Evolutionary conservation across 1,140 invertebrate species (phyloP).

Genomic region (Battus philenor): DNA sequence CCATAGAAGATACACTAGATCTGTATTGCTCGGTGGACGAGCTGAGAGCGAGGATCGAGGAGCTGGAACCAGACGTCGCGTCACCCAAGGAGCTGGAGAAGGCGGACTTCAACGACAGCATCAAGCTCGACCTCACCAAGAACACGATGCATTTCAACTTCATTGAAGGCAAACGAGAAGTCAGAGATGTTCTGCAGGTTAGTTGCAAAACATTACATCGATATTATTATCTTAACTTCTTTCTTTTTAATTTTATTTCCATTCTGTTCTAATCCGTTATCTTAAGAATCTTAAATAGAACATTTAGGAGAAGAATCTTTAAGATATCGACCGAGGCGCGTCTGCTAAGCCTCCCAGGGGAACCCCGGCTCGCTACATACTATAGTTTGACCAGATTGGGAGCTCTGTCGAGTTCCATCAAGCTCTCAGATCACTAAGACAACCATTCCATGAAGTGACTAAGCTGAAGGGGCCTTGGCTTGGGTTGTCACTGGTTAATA

Average conservation of each 20-base stretch:
- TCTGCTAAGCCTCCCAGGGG: no score
- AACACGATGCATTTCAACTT: constrained; percentile 73
- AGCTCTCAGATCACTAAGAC: no score
- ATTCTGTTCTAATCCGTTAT: background rate
- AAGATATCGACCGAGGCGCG: no score
- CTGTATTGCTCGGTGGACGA: constrained; percentile 81
- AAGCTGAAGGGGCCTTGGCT: no score
- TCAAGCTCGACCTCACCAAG: constrained; percentile 59
- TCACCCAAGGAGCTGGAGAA: constrained; percentile 32
- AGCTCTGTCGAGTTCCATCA: no score
- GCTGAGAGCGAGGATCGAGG: constrained; percentile 73
- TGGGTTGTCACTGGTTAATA: no score
- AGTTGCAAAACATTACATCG: no score
- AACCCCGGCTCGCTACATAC: no score
- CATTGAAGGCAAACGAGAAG: constrained; percentile 70
- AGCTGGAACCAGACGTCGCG: constrained; percentile 55
- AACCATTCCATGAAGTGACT: no score
- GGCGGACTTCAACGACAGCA: constrained; percentile 39
- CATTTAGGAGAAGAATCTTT: no score
- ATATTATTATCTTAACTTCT: constrained; percentile 4
- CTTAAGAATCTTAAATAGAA: no score
- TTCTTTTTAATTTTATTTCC: background rate
- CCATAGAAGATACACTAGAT: constrained; percentile 72
- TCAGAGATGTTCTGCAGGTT: constrained; percentile 71
- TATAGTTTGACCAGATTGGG: no score